Evolutionary conservation across 2,113 vertebrate species (phyloP).

Genomic region (Thymallus thymallus): DNA sequence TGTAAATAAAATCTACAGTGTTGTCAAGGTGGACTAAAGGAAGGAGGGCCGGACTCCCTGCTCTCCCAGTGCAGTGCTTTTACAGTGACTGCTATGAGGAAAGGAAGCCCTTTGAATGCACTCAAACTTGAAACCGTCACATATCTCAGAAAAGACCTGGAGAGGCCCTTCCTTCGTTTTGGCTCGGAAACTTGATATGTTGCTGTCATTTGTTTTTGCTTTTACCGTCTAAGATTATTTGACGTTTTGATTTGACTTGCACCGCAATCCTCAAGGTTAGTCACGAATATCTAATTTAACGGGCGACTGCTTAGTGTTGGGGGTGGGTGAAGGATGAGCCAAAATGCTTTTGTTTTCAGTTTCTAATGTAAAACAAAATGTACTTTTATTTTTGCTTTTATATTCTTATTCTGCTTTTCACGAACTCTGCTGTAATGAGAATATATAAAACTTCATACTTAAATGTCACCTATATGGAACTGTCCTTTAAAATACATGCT

Average conservation of each 20-base stretch:
- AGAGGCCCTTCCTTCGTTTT: slow-evolving; percentile 57
- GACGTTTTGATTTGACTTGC: slow-evolving; percentile 42
- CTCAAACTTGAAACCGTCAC: slow-evolving; percentile 50
- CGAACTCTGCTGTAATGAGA: slow-evolving; percentile 52
- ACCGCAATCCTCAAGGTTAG: slow-evolving; percentile 48
- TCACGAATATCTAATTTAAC: slow-evolving; percentile 55
- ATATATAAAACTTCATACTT: slow-evolving; percentile 49
- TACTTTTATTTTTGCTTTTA: slow-evolving; percentile 51
- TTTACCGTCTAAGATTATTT: slow-evolving; percentile 54
- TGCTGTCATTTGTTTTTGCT: slow-evolving; percentile 54
- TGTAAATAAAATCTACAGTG: slow-evolving; percentile 99
- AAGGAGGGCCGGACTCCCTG: slow-evolving; percentile 31
- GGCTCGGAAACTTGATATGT: slow-evolving; percentile 57
- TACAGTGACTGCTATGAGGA: slow-evolving; percentile 26
- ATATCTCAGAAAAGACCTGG: slow-evolving; percentile 40
- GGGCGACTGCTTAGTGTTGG: slow-evolving; percentile 38
- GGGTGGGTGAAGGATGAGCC: slow-evolving; percentile 14
- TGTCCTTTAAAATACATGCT: slow-evolving; percentile 21
- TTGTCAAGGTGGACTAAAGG: slow-evolving; percentile 96
- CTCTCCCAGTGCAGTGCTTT: slow-evolving; percentile 28
- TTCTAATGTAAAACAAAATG: slow-evolving; percentile 43
- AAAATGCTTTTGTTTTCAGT: slow-evolving; percentile 37
- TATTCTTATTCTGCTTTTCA: slow-evolving; percentile 44
- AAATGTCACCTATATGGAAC: slow-evolving; percentile 52
- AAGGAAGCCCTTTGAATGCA: slow-evolving; percentile 43